Evolutionary conservation across 2,797 vertebrate genomes (phyloP).

Genomic region (Podargus strigoides): DNA sequence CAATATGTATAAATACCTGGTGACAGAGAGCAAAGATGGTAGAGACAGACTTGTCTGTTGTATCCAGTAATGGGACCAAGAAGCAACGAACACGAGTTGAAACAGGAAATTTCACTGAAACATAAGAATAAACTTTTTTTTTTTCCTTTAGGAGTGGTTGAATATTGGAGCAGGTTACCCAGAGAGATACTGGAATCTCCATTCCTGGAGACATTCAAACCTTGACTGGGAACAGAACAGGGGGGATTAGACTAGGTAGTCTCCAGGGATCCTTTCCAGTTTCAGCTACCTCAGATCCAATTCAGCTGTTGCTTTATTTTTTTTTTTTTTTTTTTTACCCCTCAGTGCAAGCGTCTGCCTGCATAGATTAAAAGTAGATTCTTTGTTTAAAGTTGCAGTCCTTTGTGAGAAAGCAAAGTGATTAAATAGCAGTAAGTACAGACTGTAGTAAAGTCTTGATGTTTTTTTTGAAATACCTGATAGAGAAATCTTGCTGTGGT

Average conservation of each 20-base stretch:
- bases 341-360: not conserved
- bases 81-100: not conserved
- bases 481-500: not conserved
- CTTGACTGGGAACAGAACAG: not conserved
- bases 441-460: not conserved
- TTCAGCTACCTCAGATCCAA: not conserved
- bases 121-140: not conserved
- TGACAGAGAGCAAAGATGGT: not conserved
- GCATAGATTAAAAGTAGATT: not conserved
- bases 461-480: not conserved
- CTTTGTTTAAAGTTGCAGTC: not conserved
- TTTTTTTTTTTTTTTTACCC: too few relatives aligned
- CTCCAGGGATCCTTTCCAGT: not conserved
- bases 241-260: not conserved
- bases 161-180: not conserved
- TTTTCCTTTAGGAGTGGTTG: not conserved
- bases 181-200: not conserved
- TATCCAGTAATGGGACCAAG: not conserved
- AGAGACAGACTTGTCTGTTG: not conserved
- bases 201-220: not conserved
- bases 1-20: not conserved
- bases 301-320: not conserved
- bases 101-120: not conserved
- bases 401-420: not conserved
- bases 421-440: not conserved